Evolutionary conservation across 1,140 invertebrate species (phyloP).

Genomic region (Halesus radiatus): DNA sequence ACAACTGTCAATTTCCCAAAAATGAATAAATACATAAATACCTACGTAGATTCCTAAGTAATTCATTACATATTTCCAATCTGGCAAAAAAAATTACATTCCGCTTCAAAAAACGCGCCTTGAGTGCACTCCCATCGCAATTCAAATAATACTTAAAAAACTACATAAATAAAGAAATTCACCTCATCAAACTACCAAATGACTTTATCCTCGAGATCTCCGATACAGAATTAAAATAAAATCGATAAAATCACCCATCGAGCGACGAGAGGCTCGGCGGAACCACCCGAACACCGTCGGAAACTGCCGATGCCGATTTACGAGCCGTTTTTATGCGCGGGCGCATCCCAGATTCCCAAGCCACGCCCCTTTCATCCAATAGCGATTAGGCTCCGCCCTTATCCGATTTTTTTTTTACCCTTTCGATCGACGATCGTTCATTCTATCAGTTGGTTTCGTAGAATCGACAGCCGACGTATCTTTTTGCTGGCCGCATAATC

Average conservation of each 20-base stretch:
- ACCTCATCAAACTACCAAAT: neutral
- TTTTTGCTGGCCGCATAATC: neutral
- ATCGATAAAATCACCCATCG: neutral
- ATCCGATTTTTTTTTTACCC: constrained; percentile 1
- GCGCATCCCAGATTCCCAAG: constrained; percentile 2
- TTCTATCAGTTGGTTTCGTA: constrained; percentile 9
- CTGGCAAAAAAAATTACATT: no score
- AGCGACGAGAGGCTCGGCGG: neutral
- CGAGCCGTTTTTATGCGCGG: constrained; percentile 21
- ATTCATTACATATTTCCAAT: no score
- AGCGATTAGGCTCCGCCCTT: constrained; percentile 5
- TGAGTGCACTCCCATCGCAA: no score
- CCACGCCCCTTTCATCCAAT: constrained; percentile 21
- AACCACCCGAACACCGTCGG: neutral
- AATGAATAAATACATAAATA: no score
- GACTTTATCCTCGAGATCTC: neutral
- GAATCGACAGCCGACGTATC: constrained; percentile 11
- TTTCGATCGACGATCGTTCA: constrained; percentile 10
- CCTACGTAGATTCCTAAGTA: no score
- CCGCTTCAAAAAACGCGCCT: no score
- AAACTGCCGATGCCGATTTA: no score
- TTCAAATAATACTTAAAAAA: no score
- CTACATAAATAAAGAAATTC: neutral
- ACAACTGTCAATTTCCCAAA: no score
- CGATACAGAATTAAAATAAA: neutral